A percentile compares a stretch with the other conserved stretches of the same genome.
Conservation (phyloP, 1,140 invertebrate genomes). For the Akabosia matsudoensis region DNA sequence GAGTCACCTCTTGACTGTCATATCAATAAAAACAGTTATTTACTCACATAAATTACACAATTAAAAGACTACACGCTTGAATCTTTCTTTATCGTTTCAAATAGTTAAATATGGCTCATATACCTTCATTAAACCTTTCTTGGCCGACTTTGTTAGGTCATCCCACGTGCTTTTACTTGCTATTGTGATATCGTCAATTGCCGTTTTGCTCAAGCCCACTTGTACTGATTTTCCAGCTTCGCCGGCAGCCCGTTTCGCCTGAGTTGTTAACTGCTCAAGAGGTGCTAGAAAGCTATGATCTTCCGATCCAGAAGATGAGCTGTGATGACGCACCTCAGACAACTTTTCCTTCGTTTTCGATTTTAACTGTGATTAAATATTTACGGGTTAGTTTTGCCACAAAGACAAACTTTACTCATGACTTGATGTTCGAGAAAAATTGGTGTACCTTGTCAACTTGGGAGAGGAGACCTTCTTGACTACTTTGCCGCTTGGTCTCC, state of each 20-base stretch:
- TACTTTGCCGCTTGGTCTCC: slow-evolving; percentile 80
- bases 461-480: slow-evolving; percentile 81
- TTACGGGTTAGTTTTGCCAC: not conserved
- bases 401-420: not conserved
- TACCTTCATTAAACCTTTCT: slow-evolving; percentile 79
- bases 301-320: slow-evolving; percentile 42
- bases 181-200: slow-evolving; percentile 80
- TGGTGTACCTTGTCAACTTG: slow-evolving; percentile 77
- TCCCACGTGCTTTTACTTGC: slow-evolving; percentile 80
- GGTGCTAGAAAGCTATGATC: slow-evolving; percentile 49
- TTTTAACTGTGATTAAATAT: slow-evolving; percentile 44
- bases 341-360: slow-evolving; percentile 49
- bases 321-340: slow-evolving; percentile 48
- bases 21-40: not conserved
- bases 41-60: not conserved
- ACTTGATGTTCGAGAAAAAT: not conserved
- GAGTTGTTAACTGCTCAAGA: slow-evolving; percentile 62
- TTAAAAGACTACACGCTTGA: not conserved
- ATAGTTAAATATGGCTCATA: not conserved
- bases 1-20: slow-evolving; percentile 44
- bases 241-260: slow-evolving; percentile 82
- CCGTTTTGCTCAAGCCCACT: slow-evolving; percentile 71
- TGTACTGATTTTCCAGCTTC: slow-evolving; percentile 77
- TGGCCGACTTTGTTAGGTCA: slow-evolving; percentile 86
- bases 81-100: not conserved